Evolutionary conservation across 2,888 invertebrate species (phyloP), one percentile per base, ranked within the genome.

Genomic region (Lasioglossum lativentre): DNA sequence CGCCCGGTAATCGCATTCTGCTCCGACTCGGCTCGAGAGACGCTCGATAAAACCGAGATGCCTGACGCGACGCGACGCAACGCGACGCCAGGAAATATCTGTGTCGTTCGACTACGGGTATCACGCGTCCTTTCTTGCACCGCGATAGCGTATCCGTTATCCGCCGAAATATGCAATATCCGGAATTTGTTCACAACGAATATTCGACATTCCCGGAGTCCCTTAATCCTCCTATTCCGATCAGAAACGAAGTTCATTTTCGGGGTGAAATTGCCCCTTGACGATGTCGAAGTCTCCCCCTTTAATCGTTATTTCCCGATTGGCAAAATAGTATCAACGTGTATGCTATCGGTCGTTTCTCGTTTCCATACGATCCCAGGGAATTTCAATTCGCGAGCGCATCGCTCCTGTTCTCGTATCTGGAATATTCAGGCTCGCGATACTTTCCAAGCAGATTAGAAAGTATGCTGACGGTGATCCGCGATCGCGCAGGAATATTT

Each of bases 21-120:
- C 38, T 77, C 23, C 68, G 40, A 83, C 73, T 63, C 8, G 56
- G 19, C 81, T 74, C 27, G 68, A 76, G 38, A 86, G 70, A 78
- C 59, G 66, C 68, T 66, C 59, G 80, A 84, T 86, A 82, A 88
- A 75, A 23, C 30, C 40, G 66, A 63, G 76, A 75, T 63, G 47
- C n/a, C 27, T 19, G 63, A 30, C 19, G 27, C 63, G 27, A 34
- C 34, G 34, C 34, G 34, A 34, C 27, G 34, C 34, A 3, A 34
- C 27, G 27, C n/a, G 4, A 4, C 27, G 27, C 14, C 27, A 14
- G 27, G 59, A n/a, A 59, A 59, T 59, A 59, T 27, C n/a, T 14
- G 59, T 59, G n/a, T 14, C 59, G 27, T 27, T 14, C 59, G n/a
- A 14, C 14, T 14, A 59, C 59, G 27, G 4, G 27, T 59, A 14